A percentile compares a stretch with the other conserved stretches of the same genome.
phyloP scores from a whole-genome alignment of 2,113 vertebrate species.

The Apeltes quadracus region DNA sequence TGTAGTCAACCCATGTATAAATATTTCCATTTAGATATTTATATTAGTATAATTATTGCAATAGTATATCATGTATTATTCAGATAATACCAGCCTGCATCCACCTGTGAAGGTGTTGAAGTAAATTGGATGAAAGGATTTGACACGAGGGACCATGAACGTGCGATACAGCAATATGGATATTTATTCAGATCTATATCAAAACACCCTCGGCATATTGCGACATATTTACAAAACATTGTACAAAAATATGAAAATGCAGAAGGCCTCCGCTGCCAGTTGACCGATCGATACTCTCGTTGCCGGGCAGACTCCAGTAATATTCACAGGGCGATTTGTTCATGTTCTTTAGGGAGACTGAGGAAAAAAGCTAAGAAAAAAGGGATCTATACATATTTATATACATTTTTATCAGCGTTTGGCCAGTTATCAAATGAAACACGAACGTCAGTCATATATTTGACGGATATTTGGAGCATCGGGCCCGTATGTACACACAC shows the following conservation, averaged over 20 bases:
- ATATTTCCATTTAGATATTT: no score
- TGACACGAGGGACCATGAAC: constrained; percentile 37
- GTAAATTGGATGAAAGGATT: no score
- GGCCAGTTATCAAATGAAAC: constrained; percentile 52
- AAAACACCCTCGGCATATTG: constrained; percentile 78
- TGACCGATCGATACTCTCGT: neutral
- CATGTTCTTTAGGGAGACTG: constrained; percentile 33
- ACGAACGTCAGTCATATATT: constrained; percentile 68
- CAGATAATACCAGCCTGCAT: no score
- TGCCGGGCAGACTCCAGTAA: constrained; percentile 14
- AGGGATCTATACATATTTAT: constrained; percentile 76
- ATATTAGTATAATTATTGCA: no score
- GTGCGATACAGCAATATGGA: constrained; percentile 66
- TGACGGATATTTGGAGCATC: constrained; percentile 55
- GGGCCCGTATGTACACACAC: constrained; percentile 51
- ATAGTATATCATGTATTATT: no score
- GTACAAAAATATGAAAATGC: constrained; percentile 77
- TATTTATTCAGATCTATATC: constrained; percentile 82
- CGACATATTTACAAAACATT: constrained; percentile 83
- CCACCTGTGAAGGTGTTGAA: no score
- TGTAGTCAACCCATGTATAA: no score
- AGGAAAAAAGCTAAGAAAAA: constrained; percentile 38
- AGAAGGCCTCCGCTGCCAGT: constrained; percentile 18
- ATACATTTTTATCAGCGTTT: constrained; percentile 59
- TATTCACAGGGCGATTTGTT: constrained; percentile 29